Percentiles rank a stretch among this genome's conserved stretches.
phyloP scores from a whole-genome alignment of 2,113 vertebrate genomes.

The Sceloporus undulatus region DNA sequence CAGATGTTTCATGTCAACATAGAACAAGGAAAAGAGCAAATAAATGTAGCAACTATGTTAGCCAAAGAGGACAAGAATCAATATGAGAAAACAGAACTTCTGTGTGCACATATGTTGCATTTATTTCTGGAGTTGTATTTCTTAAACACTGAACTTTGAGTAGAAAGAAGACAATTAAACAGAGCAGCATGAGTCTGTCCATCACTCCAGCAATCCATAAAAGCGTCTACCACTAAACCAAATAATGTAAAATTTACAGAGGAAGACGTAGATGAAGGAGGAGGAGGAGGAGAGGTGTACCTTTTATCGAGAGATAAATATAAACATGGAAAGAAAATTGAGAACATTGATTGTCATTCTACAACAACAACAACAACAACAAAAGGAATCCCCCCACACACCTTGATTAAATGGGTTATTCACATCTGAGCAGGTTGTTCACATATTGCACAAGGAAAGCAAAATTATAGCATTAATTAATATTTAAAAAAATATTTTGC shows the following conservation, averaged over 20 bases:
- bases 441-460: constrained; percentile 52
- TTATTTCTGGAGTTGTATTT: constrained; percentile 78
- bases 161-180: constrained; percentile 81
- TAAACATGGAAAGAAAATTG: constrained; percentile 71
- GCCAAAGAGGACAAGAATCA: constrained; percentile 50
- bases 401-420: constrained; percentile 37
- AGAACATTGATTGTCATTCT: constrained; percentile 69
- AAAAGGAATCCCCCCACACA: constrained; percentile 30
- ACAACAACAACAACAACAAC: constrained; percentile 53
- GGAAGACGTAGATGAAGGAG: too few relatives aligned
- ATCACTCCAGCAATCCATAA: constrained; percentile 80
- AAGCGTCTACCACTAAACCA: constrained; percentile 81
- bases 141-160: constrained; percentile 76
- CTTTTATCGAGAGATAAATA: constrained; percentile 78
- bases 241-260: constrained; percentile 74
- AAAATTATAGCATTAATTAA: constrained; percentile 46
- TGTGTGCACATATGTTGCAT: constrained; percentile 59
- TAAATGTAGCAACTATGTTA: constrained; percentile 55
- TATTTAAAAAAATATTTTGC: constrained; percentile 52
- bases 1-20: constrained; percentile 2
- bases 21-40: constrained; percentile 49
- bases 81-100: constrained; percentile 60
- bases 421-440: constrained; percentile 56
- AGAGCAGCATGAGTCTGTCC: constrained; percentile 83
- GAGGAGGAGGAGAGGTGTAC: constrained; percentile 42